Evolutionary conservation across 2,797 vertebrate species (phyloP).

Genomic region (Muscicapa striata): DNA sequence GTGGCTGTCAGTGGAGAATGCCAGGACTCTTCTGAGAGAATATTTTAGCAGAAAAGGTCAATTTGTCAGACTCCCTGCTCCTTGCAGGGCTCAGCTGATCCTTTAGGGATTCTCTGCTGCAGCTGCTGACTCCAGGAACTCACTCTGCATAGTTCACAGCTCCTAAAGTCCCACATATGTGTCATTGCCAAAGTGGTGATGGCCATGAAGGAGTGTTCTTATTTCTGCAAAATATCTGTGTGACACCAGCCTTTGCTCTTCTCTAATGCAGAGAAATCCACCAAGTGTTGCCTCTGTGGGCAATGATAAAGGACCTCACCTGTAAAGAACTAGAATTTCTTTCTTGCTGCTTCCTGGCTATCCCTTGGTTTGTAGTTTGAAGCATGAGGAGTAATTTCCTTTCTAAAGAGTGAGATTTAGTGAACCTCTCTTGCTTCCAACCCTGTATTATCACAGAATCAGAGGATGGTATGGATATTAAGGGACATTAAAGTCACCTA

Average conservation of each 20-base stretch:
- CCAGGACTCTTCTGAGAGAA: neutral
- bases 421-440: neutral
- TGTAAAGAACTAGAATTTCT: neutral
- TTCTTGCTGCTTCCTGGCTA: neutral
- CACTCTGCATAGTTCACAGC: neutral
- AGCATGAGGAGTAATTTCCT: neutral
- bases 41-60: neutral
- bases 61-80: neutral
- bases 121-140: neutral
- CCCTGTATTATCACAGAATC: neutral
- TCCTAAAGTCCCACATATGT: rapidly evolving
- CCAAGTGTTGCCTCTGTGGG: too few relatives aligned
- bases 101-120: neutral
- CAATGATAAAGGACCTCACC: neutral
- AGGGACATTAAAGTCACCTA: neutral
- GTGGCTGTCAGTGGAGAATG: neutral
- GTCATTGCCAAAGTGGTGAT: neutral
- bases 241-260: neutral
- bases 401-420: neutral
- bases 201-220: neutral
- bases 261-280: neutral
- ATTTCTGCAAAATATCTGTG: neutral
- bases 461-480: neutral
- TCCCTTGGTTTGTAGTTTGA: neutral
- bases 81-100: neutral